These are phyloP conservation scores for Melieria omissa DNA, from an alignment of 2,888 invertebrate species.

Conservation along the genomic window DNA sequence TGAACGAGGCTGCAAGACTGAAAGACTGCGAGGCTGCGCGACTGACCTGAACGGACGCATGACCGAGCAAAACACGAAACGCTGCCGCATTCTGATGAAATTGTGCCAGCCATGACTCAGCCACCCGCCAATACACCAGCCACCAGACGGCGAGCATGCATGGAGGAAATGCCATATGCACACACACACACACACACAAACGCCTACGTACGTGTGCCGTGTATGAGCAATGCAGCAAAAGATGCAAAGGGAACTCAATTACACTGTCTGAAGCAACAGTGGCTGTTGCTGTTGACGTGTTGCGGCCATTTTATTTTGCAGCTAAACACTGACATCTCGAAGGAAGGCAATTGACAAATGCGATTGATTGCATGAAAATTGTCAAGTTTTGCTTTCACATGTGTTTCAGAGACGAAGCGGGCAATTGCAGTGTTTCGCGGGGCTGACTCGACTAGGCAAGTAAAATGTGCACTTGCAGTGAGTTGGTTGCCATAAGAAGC, in stretches of 20 bases:
- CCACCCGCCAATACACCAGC: too few relatives aligned
- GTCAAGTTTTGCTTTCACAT: conserved; percentile 48
- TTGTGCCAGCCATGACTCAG: too few relatives aligned
- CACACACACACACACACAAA: not conserved
- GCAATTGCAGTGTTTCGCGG: not conserved
- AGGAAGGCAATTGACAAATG: conserved; percentile 42
- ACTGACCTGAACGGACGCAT: too few relatives aligned
- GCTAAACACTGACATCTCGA: conserved; percentile 13
- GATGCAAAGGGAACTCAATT: not conserved
- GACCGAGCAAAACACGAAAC: too few relatives aligned
- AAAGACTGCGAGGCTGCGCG: too few relatives aligned
- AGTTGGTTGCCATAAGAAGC: too few relatives aligned
- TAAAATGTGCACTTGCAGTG: too few relatives aligned
- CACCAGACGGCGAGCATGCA: too few relatives aligned
- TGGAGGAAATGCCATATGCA: not conserved
- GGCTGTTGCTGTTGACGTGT: not conserved
- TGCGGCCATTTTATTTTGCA: not conserved
- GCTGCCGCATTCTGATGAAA: too few relatives aligned
- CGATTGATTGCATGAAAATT: conserved; percentile 51
- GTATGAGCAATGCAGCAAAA: not conserved
- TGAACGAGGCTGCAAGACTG: too few relatives aligned
- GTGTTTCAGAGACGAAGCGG: conserved; percentile 39
- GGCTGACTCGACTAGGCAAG: too few relatives aligned
- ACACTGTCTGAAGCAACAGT: not conserved
- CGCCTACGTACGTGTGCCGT: too few relatives aligned